Conservation (phyloP, 1,140 invertebrate genomes). For the Helicorthomorpha holstii region DNA sequence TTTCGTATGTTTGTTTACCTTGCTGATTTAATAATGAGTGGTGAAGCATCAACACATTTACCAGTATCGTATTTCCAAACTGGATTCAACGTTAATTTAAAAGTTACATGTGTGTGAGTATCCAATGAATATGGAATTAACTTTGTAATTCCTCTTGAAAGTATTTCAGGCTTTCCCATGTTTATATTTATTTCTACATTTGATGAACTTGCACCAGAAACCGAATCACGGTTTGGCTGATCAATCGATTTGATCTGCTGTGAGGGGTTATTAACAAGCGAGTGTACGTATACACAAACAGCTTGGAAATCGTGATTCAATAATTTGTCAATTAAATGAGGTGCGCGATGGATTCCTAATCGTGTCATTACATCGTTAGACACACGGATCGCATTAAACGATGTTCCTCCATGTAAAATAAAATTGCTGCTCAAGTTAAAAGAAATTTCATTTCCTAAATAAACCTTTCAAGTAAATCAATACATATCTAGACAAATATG, state of each 20-base stretch:
- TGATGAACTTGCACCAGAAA: not conserved
- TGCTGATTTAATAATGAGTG: conserved; percentile 32
- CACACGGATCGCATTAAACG: not conserved
- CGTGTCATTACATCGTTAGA: not conserved
- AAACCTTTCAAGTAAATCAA: not conserved
- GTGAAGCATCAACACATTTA: conserved; percentile 54
- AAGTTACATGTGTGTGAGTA: too few species aligned
- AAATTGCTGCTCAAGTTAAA: not conserved
- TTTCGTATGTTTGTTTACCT: conserved; percentile 27
- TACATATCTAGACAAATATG: not conserved
- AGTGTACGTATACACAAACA: not conserved
- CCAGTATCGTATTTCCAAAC: conserved; percentile 36
- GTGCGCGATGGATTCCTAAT: not conserved
- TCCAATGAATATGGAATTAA: too few species aligned
- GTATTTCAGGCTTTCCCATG: not conserved
- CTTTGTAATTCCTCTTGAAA: not conserved
- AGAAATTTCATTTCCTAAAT: not conserved
- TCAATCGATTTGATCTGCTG: too few species aligned
- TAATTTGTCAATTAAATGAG: not conserved
- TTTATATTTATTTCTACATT: not conserved
- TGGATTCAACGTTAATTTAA: not conserved
- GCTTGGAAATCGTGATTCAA: not conserved
- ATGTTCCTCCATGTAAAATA: not conserved
- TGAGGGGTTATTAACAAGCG: too few species aligned
- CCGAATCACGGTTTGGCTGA: too few species aligned